These are phyloP conservation scores for Tryphoninae sp. DNA, from an alignment of 2,888 invertebrate species.

Conservation along the genomic window DNA sequence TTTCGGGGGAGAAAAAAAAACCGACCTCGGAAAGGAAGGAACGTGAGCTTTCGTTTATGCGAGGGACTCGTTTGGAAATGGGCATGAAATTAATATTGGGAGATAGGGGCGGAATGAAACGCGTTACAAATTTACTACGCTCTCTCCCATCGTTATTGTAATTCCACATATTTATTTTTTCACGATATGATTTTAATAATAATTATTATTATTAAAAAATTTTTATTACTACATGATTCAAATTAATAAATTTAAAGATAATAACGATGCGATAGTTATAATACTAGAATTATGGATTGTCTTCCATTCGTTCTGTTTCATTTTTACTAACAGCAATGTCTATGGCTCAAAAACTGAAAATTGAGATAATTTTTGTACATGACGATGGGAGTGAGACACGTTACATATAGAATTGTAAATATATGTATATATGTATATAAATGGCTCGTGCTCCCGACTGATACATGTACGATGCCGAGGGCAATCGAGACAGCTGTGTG, in stretches of 20 bases:
- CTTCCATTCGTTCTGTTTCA: background rate
- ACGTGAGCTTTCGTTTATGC: constrained; percentile 14
- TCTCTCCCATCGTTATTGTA: background rate
- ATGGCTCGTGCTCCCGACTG: constrained; percentile 76
- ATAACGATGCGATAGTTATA: no score
- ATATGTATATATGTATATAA: constrained; percentile 28
- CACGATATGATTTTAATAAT: no score
- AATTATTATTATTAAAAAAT: no score
- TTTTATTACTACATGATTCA: no score
- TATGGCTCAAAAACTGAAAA: background rate
- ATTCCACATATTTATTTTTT: no score
- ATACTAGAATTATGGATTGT: no score
- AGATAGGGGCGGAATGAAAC: constrained; percentile 30
- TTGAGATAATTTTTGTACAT: background rate
- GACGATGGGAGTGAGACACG: background rate
- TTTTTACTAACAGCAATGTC: background rate
- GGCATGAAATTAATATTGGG: constrained; percentile 51
- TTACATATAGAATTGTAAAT: background rate
- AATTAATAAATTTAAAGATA: no score
- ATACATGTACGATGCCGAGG: constrained; percentile 19
- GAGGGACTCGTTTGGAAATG: constrained; percentile 50
- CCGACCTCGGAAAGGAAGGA: constrained; percentile 18
- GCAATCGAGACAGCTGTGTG: constrained; percentile 67
- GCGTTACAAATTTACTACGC: background rate
- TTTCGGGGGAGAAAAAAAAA: constrained; percentile 24